These are phyloP conservation scores for Octopus sinensis DNA, from an alignment of 1,140 invertebrate genomes.

Conservation along the genomic window DNA sequence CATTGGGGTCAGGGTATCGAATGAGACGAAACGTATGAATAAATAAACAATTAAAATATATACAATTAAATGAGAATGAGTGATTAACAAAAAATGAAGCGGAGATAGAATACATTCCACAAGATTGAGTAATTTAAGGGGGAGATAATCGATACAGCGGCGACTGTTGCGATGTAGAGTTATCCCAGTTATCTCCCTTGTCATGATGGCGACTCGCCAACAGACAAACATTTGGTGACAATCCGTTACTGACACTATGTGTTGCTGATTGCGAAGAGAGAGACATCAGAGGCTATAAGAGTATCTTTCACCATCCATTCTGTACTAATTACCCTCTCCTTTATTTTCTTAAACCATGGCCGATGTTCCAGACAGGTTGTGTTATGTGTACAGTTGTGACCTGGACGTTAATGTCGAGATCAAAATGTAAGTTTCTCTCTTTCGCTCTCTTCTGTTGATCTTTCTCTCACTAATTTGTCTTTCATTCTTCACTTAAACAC, in stretches of 20 bases:
- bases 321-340: no score
- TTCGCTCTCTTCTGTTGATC: no score
- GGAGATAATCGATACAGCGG: no score
- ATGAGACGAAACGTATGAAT: no score
- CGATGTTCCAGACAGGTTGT: conserved; percentile 40
- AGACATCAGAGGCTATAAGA: background rate
- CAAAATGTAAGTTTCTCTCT: conserved; percentile 76
- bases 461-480: no score
- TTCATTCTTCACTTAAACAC: no score
- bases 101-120: no score
- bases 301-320: background rate
- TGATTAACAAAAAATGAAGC: no score
- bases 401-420: conserved; percentile 82
- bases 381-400: conserved; percentile 83
- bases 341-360: conserved; percentile 1
- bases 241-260: background rate
- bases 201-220: background rate
- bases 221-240: background rate
- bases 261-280: background rate
- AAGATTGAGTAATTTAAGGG: no score
- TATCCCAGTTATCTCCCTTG: background rate
- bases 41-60: no score
- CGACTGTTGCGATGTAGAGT: background rate
- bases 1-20: no score
- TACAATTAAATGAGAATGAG: no score